Conservation (phyloP, 1,140 invertebrate species). For the Leptinotarsa texana region DNA sequence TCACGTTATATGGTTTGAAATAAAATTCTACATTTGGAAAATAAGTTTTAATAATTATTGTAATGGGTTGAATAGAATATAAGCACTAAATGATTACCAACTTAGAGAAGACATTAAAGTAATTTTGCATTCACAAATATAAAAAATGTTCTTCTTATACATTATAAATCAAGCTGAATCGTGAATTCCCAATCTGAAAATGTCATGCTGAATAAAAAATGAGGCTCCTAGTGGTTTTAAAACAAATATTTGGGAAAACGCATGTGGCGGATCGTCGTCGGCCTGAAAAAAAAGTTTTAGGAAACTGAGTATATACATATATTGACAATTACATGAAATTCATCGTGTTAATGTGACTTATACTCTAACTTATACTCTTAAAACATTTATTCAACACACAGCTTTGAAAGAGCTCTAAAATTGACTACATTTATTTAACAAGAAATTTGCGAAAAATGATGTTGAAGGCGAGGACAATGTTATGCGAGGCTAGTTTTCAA, state of each 20-base stretch:
- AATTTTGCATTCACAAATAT: conserved; percentile 19
- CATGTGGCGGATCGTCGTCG: conserved; percentile 90
- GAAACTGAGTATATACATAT: no score
- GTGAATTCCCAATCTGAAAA: conserved; percentile 90
- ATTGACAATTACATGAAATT: no score
- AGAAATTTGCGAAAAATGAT: no score
- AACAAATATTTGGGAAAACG: conserved; percentile 87
- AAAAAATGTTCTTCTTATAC: conserved; percentile 20
- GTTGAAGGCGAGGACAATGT: no score
- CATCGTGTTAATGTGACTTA: no score
- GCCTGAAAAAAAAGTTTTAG: conserved; percentile 66
- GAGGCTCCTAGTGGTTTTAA: conserved; percentile 81
- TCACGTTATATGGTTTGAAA: not conserved
- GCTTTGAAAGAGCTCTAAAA: no score
- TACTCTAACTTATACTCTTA: no score
- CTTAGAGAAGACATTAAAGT: not conserved
- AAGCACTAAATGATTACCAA: conserved; percentile 36
- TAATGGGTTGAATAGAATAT: conserved; percentile 22
- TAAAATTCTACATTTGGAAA: conserved; percentile 33
- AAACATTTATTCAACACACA: no score
- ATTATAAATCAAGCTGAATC: conserved; percentile 63
- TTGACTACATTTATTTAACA: no score
- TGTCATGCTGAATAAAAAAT: conserved; percentile 90
- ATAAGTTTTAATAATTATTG: conserved; percentile 38
- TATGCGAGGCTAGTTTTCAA: no score